phyloP scores from a whole-genome alignment of 1,140 invertebrate genomes.

The Eupristina koningsbergeri region DNA sequence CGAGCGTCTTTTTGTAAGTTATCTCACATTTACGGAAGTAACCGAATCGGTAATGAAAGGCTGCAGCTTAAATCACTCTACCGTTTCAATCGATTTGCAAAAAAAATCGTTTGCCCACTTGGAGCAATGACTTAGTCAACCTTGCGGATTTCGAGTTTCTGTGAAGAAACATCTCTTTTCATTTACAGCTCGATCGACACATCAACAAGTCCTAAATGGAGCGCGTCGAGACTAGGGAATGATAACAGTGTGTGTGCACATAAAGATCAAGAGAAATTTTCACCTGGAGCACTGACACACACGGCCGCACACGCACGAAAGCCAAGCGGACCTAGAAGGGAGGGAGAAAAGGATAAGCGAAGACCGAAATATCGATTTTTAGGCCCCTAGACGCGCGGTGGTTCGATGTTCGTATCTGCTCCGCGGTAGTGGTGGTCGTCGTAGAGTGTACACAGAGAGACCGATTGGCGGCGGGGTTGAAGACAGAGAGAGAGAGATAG shows the following conservation, averaged over 20 bases:
- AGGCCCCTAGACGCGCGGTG: constrained; percentile 68
- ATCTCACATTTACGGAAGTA: not conserved
- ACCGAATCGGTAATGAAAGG: not conserved
- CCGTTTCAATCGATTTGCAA: not conserved
- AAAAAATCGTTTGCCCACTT: too few species aligned
- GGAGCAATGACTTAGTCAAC: not conserved
- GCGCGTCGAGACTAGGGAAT: too few species aligned
- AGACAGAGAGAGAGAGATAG: constrained; percentile 51
- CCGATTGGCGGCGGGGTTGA: constrained; percentile 65
- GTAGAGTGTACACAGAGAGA: constrained; percentile 55
- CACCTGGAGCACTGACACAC: constrained; percentile 6
- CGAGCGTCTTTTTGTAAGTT: not conserved
- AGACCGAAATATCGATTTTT: constrained; percentile 75
- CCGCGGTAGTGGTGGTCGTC: constrained; percentile 56
- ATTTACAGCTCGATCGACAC: too few species aligned
- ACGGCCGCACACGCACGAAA: not conserved
- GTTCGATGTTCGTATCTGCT: constrained; percentile 72
- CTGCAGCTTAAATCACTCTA: not conserved
- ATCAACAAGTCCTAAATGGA: too few species aligned
- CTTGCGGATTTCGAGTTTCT: too few species aligned
- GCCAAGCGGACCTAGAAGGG: not conserved
- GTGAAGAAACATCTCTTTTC: too few species aligned
- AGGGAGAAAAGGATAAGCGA: constrained; percentile 57
- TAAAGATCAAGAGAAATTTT: constrained; percentile 22
- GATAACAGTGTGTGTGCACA: not conserved